phyloP scores from a whole-genome alignment of 2,888 invertebrate species.

The Caenorhabditis sp. region DNA sequence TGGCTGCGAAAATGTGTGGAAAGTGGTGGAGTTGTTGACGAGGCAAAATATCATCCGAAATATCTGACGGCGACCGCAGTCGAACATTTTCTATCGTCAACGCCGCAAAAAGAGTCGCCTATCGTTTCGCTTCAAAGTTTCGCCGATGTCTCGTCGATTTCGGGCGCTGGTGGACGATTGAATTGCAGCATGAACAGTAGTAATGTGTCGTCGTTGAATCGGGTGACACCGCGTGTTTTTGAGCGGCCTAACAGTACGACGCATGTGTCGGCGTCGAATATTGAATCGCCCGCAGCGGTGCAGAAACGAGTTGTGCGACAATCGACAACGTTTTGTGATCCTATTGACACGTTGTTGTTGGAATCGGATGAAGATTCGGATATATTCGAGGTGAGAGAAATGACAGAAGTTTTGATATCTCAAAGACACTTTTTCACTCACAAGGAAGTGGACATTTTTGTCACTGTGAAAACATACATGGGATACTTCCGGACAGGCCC shows the following conservation, averaged over 20 bases:
- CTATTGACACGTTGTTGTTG: neutral
- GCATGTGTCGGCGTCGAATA: neutral
- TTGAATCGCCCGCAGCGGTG: neutral
- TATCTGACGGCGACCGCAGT: neutral
- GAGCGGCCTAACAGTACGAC: neutral
- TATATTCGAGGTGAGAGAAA: neutral
- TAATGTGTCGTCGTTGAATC: no score
- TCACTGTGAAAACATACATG: no score
- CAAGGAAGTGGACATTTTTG: no score
- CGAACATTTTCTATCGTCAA: conserved; percentile 25
- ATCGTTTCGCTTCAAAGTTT: conserved; percentile 4
- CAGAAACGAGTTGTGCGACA: neutral
- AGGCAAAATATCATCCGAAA: conserved; percentile 41
- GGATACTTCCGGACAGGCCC: no score
- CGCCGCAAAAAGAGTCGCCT: conserved; percentile 18
- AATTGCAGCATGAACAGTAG: neutral
- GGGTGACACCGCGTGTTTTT: neutral
- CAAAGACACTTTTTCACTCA: no score
- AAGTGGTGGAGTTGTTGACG: conserved; percentile 42
- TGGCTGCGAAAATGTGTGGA: conserved; percentile 57
- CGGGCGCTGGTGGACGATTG: conserved; percentile 26
- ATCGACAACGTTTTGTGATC: neutral
- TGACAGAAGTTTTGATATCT: neutral
- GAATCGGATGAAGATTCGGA: neutral
- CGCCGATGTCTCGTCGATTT: conserved; percentile 33